Percentiles rank a stretch among this genome's conserved stretches.
Conservation (phyloP, 1,140 invertebrate genomes). For the Macrobrachium rosenbergii region DNA sequence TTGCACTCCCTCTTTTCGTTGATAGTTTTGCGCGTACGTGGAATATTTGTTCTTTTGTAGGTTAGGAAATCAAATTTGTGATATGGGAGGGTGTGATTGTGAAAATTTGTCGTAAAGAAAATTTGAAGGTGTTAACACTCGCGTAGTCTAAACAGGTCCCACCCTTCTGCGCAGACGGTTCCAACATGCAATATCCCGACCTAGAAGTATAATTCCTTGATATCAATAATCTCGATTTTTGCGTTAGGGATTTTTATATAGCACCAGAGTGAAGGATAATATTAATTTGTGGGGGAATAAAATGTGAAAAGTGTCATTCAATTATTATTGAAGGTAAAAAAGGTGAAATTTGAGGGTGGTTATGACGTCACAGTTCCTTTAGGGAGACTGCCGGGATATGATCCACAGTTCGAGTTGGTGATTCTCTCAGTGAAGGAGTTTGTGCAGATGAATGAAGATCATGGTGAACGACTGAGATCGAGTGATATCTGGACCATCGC, state of each 20-base stretch:
- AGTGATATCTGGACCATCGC: constrained; percentile 66
- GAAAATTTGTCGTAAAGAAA: not conserved
- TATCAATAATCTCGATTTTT: constrained; percentile 53
- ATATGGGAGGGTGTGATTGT: constrained; percentile 8
- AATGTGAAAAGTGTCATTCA: not conserved
- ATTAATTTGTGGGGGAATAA: not conserved
- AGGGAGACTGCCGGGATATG: constrained; percentile 52
- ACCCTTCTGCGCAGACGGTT: constrained; percentile 56
- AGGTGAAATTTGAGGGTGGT: constrained; percentile 27
- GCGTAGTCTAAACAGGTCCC: constrained; percentile 57
- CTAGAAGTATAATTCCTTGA: constrained; percentile 43
- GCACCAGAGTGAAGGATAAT: not conserved
- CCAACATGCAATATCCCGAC: constrained; percentile 48
- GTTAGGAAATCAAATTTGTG: not conserved
- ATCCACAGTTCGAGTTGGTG: constrained; percentile 14
- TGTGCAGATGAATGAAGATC: constrained; percentile 66
- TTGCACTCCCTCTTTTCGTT: not conserved
- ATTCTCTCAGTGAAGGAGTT: constrained; percentile 56
- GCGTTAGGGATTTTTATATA: not conserved
- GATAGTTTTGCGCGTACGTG: not conserved
- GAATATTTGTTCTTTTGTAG: not conserved
- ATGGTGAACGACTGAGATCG: constrained; percentile 66
- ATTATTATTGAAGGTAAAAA: not conserved
- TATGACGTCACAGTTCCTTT: constrained; percentile 33
- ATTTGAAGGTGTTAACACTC: constrained; percentile 51